Conservation (phyloP, 2,888 invertebrate species). For the Barypeithes pellucidus region DNA sequence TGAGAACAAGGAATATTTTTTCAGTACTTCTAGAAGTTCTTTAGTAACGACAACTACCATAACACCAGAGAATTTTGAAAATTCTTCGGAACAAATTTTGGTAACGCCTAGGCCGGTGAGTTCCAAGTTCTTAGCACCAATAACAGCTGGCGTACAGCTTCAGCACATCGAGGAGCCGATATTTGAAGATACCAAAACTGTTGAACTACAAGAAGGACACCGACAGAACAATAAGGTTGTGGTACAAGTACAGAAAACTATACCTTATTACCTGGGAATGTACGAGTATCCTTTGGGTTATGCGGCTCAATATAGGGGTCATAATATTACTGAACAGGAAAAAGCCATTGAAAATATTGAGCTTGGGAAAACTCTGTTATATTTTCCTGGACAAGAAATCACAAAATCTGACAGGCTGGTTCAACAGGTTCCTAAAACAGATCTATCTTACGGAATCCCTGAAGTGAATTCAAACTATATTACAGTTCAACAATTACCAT, state of each 20-base stretch:
- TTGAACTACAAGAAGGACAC: constrained; percentile 27
- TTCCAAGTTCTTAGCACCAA: constrained; percentile 75
- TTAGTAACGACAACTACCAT: constrained; percentile 57
- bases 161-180: constrained; percentile 66
- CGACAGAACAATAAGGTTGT: constrained; percentile 69
- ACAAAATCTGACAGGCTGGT: constrained; percentile 62
- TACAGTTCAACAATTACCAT: constrained; percentile 37
- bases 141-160: constrained; percentile 75
- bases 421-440: constrained; percentile 29
- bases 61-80: constrained; percentile 58
- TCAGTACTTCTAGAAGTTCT: constrained; percentile 60
- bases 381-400: constrained; percentile 59
- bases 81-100: constrained; percentile 62
- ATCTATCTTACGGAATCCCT: constrained; percentile 53
- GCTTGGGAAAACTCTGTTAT: constrained; percentile 68
- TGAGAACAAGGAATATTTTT: constrained; percentile 48
- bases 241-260: constrained; percentile 79
- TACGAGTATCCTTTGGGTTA: constrained; percentile 70
- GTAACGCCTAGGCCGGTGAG: constrained; percentile 75
- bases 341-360: constrained; percentile 70
- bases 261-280: constrained; percentile 73
- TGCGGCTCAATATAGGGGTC: constrained; percentile 64
- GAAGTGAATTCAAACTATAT: constrained; percentile 11
- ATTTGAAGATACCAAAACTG: constrained; percentile 35
- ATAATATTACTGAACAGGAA: constrained; percentile 58